These are phyloP conservation scores for Platichthys flesus DNA, from an alignment of 2,113 vertebrate genomes.

Conservation along the genomic window DNA sequence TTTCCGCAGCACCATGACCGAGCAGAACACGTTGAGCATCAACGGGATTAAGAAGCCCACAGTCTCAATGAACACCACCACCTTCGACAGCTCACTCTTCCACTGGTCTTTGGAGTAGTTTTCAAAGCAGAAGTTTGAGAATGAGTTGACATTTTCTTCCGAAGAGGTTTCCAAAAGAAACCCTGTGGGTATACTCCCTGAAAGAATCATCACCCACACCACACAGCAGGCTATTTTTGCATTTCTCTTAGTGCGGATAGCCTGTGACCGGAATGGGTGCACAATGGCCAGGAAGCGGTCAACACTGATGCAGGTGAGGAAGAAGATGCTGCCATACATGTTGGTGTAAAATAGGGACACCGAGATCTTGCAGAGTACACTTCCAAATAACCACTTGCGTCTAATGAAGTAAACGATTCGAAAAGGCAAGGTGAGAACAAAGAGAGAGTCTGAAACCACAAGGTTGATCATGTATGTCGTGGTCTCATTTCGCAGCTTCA, in stretches of 20 bases:
- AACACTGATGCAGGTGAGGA: conserved; percentile 96
- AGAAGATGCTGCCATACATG: conserved; percentile 98
- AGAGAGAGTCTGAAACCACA: conserved; percentile 93
- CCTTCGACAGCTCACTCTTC: conserved; percentile 91
- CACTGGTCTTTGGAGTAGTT: conserved; percentile 93
- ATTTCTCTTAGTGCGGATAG: conserved; percentile 89
- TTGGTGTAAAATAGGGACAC: conserved; percentile 96
- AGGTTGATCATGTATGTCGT: conserved; percentile 99
- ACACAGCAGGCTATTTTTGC: conserved; percentile 88
- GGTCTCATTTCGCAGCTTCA: conserved; percentile 94
- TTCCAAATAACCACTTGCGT: conserved; percentile 91
- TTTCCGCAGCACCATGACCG: conserved; percentile 89
- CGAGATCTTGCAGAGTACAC: conserved; percentile 91
- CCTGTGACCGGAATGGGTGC: conserved; percentile 90
- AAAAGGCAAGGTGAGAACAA: conserved; percentile 95
- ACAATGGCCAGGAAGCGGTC: conserved; percentile 97
- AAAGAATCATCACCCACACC: conserved; percentile 92
- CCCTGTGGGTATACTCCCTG: conserved; percentile 89
- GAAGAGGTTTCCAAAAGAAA: conserved; percentile 87
- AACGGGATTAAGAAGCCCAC: conserved; percentile 95
- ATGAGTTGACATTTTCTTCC: conserved; percentile 60
- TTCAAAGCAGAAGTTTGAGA: conserved; percentile 87
- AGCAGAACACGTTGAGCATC: conserved; percentile 93
- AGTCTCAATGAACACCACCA: conserved; percentile 96
- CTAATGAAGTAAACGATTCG: conserved; percentile 92